These are phyloP conservation scores for Eugnorisma glareosa DNA, from an alignment of 2,888 invertebrate genomes.

Conservation along the genomic window DNA sequence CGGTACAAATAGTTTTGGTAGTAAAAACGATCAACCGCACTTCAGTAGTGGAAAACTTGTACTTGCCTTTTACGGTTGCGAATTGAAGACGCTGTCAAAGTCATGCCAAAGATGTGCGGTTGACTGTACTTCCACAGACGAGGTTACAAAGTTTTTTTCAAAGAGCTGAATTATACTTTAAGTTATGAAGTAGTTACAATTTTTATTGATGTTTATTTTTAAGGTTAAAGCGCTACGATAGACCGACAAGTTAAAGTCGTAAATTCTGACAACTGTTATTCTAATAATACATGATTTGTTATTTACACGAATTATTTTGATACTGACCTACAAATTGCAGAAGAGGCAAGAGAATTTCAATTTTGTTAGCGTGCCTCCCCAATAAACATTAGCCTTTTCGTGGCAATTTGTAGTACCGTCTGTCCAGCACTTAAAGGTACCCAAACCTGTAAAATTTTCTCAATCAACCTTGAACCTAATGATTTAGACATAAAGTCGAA, in stretches of 20 bases:
- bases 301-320: no score
- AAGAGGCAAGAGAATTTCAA: neutral
- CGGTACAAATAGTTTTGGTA: constrained; percentile 1
- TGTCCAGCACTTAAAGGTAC: no score
- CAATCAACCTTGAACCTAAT: no score
- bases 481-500: no score
- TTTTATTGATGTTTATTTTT: neutral
- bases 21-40: neutral
- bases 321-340: neutral
- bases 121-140: neutral
- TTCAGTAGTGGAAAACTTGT: neutral
- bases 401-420: neutral
- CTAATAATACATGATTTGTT: no score
- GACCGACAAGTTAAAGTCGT: no score
- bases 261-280: no score
- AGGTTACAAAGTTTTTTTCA: no score
- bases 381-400: neutral
- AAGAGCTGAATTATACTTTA: no score
- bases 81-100: neutral
- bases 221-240: no score
- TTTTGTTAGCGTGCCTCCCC: neutral
- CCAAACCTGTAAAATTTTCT: no score
- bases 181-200: neutral
- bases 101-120: neutral
- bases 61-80: neutral